A percentile compares a stretch with the other conserved stretches of the same genome.
Evolutionary conservation across 1,140 invertebrate genomes (phyloP).

Genomic region (Nixonia krombeini): DNA sequence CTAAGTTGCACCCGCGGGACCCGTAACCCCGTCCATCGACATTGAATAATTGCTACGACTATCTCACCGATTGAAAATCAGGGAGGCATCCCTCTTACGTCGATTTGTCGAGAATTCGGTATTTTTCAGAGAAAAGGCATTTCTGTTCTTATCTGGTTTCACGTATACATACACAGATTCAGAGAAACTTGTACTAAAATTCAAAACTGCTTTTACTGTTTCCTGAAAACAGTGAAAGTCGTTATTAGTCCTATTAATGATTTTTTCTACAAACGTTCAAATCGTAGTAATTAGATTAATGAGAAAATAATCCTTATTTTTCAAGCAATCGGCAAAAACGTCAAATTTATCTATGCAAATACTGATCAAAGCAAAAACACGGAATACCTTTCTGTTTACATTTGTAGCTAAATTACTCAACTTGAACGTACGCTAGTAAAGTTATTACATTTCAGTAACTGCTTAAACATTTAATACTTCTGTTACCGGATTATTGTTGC

Average conservation of each 20-base stretch:
- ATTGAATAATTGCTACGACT: constrained; percentile 64
- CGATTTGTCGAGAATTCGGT: constrained; percentile 30
- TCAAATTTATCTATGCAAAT: too few species aligned
- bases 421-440: background rate
- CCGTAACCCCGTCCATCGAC: constrained; percentile 58
- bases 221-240: background rate
- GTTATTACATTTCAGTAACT: too few species aligned
- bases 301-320: too few species aligned
- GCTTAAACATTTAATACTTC: too few species aligned
- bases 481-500: background rate
- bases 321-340: too few species aligned
- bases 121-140: too few species aligned
- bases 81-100: constrained; percentile 41
- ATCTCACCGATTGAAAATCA: constrained; percentile 67
- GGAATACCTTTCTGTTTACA: too few species aligned
- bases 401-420: too few species aligned
- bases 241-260: background rate
- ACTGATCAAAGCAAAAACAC: too few species aligned
- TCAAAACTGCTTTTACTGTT: background rate
- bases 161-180: too few species aligned
- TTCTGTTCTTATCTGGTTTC: too few species aligned
- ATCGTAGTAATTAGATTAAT: too few species aligned
- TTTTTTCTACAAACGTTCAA: background rate
- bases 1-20: constrained; percentile 62
- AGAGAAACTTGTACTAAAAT: background rate